phyloP scores from a whole-genome alignment of 2,797 vertebrate species.

The Sandelia bainsii region DNA sequence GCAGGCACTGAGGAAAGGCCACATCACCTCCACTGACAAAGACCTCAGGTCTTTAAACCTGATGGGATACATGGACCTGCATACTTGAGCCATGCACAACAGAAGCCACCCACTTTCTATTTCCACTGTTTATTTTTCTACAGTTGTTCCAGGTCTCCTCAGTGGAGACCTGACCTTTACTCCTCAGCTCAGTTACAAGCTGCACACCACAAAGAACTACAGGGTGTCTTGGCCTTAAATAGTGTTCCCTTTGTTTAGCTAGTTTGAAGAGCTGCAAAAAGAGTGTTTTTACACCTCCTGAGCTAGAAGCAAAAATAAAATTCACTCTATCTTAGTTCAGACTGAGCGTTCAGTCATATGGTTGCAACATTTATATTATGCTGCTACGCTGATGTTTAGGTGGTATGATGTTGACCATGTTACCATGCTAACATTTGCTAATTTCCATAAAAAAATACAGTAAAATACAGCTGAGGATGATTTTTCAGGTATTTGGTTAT shows the following conservation, averaged over 20 bases:
- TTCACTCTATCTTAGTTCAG: conserved; percentile 16
- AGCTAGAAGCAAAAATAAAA: conserved; percentile 29
- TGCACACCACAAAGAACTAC: conserved; percentile 54
- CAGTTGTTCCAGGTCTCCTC: conserved; percentile 56
- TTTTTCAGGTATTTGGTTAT: too few relatives aligned
- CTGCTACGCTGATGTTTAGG: background rate
- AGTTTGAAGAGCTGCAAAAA: conserved; percentile 35
- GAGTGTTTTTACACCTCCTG: conserved; percentile 16
- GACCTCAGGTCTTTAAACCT: conserved; percentile 44
- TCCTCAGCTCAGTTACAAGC: conserved; percentile 57
- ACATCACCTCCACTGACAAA: conserved; percentile 47
- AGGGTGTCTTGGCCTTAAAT: conserved; percentile 56
- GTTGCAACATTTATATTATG: background rate
- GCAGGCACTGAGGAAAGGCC: conserved; percentile 39
- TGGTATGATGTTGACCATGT: background rate
- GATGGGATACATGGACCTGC: conserved; percentile 44
- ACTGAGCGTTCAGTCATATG: conserved; percentile 12
- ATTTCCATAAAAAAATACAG: too few relatives aligned
- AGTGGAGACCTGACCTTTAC: conserved; percentile 74
- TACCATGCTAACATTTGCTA: too few relatives aligned
- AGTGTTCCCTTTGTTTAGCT: conserved; percentile 43
- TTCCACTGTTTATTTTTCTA: conserved; percentile 77
- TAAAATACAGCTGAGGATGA: too few relatives aligned
- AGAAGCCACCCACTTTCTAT: conserved; percentile 48
- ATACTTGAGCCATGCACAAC: conserved; percentile 36